Base-by-base conservation (phyloP, 35 echinoderm and acorn worm genomes). In the Holothuria glaberrima region DNA sequence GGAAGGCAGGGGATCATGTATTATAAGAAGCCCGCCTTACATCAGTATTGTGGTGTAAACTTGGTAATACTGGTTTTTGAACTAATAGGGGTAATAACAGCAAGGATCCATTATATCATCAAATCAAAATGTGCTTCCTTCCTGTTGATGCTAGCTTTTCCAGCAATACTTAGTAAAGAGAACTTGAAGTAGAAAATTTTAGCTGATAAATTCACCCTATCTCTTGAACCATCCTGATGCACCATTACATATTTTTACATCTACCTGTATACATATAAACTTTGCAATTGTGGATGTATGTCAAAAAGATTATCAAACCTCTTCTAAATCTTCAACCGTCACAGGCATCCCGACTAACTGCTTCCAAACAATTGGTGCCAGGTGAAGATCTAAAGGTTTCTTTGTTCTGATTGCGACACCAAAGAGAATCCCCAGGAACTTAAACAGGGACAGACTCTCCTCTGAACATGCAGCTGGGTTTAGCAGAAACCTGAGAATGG, bases 321-420 rank as follows among this genome's bases (percentile, higher is more conserved):
- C 97, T 93, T 99, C 97, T 34, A 99, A 74, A 82, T 99, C 97
- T 84, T 99, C 91, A 3, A 90, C 69, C 6, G 88, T 90, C 6
- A 99, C 88, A 26, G 93, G 93, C 91, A 95, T 94, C 6, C 97
- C 97, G 0, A 92, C 93, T 27, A 99, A 70, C 50, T 99, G 97
- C 70, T 99, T 99, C 97, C 97, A 99, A 12, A 99, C 97, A 27
- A 95, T 88, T 4, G 97, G 93, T 33, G 97, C 97, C 16, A 99
- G 89, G 77, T 99, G 97, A 27, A 99, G 91, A 70, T 99, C 97
- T 27, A 99, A 44, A 7, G 97, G 97, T 30, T 99, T 99, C 91
- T 99, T 99, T 68, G 97, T 99, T 20, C 97, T 68, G 18, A 99
- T 86, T 17, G 97, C 97, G 7, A 99, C 97, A 16, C 97, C 97